Conservation (phyloP, 2,888 invertebrate species). For the Craniophora ligustri region DNA sequence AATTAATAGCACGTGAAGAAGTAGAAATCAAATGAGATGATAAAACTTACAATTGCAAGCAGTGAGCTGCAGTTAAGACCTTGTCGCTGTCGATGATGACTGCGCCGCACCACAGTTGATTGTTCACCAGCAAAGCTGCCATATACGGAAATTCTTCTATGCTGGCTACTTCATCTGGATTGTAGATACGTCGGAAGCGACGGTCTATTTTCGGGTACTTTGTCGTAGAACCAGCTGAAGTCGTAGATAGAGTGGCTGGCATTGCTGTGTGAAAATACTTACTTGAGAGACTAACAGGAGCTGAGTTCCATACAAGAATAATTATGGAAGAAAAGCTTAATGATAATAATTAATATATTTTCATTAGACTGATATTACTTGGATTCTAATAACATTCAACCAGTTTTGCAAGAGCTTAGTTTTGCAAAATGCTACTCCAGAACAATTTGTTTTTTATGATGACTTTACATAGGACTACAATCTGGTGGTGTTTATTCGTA, state of each 20-base stretch:
- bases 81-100: slow-evolving; percentile 71
- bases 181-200: slow-evolving; percentile 79
- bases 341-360: too few species aligned
- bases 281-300: too few species aligned
- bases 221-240: slow-evolving; percentile 28
- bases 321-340: too few species aligned
- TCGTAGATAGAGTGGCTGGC: slow-evolving; percentile 11
- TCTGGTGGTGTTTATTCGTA: too few species aligned
- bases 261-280: neutral
- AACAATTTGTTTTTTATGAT: too few species aligned
- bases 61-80: slow-evolving; percentile 81
- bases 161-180: slow-evolving; percentile 74
- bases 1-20: too few species aligned
- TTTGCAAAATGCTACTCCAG: too few species aligned
- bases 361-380: too few species aligned
- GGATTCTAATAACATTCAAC: too few species aligned
- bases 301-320: too few species aligned
- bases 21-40: neutral
- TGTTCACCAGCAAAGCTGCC: slow-evolving; percentile 78
- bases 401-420: too few species aligned
- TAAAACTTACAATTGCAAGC: slow-evolving; percentile 76
- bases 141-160: slow-evolving; percentile 75
- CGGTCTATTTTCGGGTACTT: slow-evolving; percentile 62
- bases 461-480: too few species aligned
- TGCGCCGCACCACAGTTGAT: slow-evolving; percentile 80